Conservation (phyloP, 2,113 vertebrate species). For the Cebus imitator region DNA sequence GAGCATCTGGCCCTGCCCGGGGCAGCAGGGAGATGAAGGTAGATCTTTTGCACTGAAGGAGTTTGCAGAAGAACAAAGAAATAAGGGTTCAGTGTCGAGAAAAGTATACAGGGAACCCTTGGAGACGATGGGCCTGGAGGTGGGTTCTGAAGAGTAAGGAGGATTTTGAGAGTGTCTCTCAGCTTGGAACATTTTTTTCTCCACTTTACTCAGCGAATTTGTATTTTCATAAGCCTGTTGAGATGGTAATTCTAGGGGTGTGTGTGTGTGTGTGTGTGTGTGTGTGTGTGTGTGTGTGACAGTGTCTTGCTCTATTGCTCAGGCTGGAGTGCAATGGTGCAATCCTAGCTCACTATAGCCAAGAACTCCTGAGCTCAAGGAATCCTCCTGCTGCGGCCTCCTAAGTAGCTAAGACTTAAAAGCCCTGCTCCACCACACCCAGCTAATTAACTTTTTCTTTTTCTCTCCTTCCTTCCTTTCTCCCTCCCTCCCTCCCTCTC, state of each 20-base stretch:
- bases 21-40: background rate
- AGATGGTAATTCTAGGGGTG: background rate
- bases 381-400: too few species aligned
- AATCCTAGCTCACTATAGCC: too few species aligned
- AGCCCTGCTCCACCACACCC: too few species aligned
- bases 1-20: background rate
- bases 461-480: too few species aligned
- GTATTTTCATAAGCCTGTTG: background rate
- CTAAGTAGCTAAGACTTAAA: too few species aligned
- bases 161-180: background rate
- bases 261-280: too few species aligned
- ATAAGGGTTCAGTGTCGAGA: background rate
- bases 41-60: background rate
- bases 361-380: too few species aligned
- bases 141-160: background rate
- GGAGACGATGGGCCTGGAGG: background rate
- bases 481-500: too few species aligned
- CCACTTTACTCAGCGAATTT: background rate
- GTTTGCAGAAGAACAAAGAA: conserved; percentile 9
- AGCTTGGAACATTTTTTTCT: background rate
- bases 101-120: background rate
- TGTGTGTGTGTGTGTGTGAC: too few species aligned
- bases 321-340: too few species aligned
- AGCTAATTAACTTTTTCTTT: too few species aligned
- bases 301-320: too few species aligned